phyloP scores from a whole-genome alignment of 2,113 vertebrate species.

The Oncorhynchus clarkii region DNA sequence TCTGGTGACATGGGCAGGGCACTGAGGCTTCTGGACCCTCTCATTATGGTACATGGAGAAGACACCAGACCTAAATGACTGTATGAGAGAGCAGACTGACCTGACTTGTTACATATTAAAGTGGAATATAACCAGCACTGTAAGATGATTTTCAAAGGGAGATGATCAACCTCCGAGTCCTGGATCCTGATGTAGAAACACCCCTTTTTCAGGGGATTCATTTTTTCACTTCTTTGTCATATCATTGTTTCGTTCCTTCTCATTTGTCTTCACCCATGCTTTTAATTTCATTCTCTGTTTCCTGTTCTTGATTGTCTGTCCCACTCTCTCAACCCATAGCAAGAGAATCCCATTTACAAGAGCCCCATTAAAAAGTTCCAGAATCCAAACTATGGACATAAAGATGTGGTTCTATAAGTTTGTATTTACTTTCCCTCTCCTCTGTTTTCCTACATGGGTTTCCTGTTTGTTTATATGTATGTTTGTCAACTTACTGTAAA shows the following conservation, averaged over 20 bases:
- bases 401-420: conserved; percentile 92
- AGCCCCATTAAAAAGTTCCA: conserved; percentile 99
- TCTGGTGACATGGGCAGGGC: neutral
- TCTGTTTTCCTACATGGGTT: conserved; percentile 32
- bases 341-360: conserved; percentile 99
- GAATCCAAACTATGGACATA: conserved; percentile 97
- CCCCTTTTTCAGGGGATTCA: too few relatives aligned
- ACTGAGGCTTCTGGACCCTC: neutral
- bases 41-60: neutral
- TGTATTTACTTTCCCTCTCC: conserved; percentile 79
- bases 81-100: too few relatives aligned
- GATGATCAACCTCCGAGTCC: conserved; percentile 67
- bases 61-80: neutral
- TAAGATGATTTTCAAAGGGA: neutral
- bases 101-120: too few relatives aligned
- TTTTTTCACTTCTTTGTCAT: neutral
- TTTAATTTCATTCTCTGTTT: conserved; percentile 25
- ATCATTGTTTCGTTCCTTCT: neutral
- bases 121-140: neutral
- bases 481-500: neutral
- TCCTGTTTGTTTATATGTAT: neutral
- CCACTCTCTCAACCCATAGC: conserved; percentile 73
- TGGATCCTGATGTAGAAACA: too few relatives aligned
- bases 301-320: neutral
- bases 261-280: conserved; percentile 15